Evolutionary conservation across 2,797 vertebrate species (phyloP), one percentile per base, ranked within the genome.

Genomic region (Tamandua tetradactyla): DNA sequence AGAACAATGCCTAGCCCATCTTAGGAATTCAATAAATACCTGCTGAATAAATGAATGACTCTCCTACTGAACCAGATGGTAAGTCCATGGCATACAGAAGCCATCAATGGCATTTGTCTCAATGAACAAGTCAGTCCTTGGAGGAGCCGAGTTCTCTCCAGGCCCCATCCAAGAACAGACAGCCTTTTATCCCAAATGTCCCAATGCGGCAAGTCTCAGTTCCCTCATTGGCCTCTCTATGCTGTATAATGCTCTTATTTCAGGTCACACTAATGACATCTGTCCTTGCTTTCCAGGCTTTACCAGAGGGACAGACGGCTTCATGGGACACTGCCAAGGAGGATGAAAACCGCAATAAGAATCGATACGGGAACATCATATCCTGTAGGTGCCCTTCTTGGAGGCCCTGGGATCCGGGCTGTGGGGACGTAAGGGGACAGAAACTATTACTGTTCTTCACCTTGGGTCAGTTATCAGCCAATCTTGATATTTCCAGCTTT

Each of bases 271-370:
- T 95, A 86, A 96, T 68, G 52, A 37, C 20, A 87, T 86, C 47
- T 91, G 2, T 84, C 62, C 40, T 82, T 98, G 92, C 96, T 97
- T 98, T 98, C 74, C 98, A 99, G 99, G 99, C 99, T 52, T 98
- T 99, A 95, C 99, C 99, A 0, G 99, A 99, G 95, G 99, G 99
- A 95, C 99, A 99, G 98, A 99, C 99, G 0, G 99, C 99, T 13
- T 99, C 99, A 13, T 99, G 99, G 99, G 99, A 99, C 75, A 99
- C 99, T 0, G 99, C 99, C 97, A 99, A 99, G 98, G 99, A 99
- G 96, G 99, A 99, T 0, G 99, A 99, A 97, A 99, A 99, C 97
- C 99, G 99, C 97, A 99, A 99, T 97, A 99, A 99, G 98, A 99
- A 99, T 97, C 99, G 99, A 98, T 99, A 99, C 0, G 99, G 99